These are phyloP conservation scores for Indicator maculatus DNA, from an alignment of 2,113 vertebrate genomes.

Conservation along the genomic window DNA sequence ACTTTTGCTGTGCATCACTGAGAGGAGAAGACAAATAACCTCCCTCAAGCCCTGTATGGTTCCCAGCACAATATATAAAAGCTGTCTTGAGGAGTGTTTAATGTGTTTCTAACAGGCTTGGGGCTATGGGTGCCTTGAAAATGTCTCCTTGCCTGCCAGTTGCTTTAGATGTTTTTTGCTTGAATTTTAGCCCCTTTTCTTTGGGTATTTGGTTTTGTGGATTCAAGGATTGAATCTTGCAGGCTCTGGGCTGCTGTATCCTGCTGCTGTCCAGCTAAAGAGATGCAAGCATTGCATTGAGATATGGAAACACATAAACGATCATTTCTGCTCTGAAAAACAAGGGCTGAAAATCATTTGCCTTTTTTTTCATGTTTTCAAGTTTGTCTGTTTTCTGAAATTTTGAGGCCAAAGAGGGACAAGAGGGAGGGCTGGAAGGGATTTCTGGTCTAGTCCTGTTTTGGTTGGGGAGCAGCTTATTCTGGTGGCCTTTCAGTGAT, in stretches of 20 bases:
- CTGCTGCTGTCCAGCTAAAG: neutral
- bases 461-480: neutral
- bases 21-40: constrained; percentile 2
- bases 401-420: neutral
- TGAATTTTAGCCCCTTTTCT: neutral
- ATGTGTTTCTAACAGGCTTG: neutral
- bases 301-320: neutral
- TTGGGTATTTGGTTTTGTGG: neutral
- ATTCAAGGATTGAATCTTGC: neutral
- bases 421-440: neutral
- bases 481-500: neutral
- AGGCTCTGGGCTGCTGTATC: neutral
- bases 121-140: neutral
- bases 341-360: rapidly evolving
- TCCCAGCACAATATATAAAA: neutral
- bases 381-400: neutral
- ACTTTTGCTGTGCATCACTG: neutral
- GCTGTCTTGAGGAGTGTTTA: neutral
- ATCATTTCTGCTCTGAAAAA: neutral
- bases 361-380: neutral
- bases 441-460: neutral
- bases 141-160: neutral
- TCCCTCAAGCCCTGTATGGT: rapidly evolving
- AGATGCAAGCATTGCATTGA: neutral
- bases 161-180: neutral